phyloP scores from a whole-genome alignment of 1,140 invertebrate genomes.

The Bemisia tabaci region DNA sequence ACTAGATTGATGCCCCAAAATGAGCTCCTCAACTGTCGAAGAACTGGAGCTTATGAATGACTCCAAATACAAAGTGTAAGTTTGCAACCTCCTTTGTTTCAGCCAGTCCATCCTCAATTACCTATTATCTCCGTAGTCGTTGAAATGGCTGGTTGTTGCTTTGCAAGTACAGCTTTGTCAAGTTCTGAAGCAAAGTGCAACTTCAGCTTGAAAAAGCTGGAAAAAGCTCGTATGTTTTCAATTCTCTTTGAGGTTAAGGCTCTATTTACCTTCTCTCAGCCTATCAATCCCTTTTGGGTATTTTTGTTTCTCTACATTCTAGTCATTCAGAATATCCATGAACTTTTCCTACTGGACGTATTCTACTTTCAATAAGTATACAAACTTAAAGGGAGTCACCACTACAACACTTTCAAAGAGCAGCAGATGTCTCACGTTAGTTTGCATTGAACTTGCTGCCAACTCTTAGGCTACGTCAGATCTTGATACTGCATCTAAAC shows the following conservation, averaged over 20 bases:
- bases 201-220: neutral
- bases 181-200: neutral
- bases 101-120: neutral
- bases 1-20: neutral
- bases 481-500: too few relatives aligned
- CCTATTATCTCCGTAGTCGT: neutral
- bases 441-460: too few relatives aligned
- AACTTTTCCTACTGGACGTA: too few relatives aligned
- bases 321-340: too few relatives aligned
- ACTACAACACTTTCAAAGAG: too few relatives aligned
- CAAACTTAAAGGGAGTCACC: too few relatives aligned
- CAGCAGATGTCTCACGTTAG: too few relatives aligned
- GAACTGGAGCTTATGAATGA: constrained; percentile 60
- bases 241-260: constrained; percentile 4
- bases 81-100: constrained; percentile 13
- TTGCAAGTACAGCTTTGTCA: constrained; percentile 1
- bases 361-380: too few relatives aligned
- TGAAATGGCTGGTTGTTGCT: neutral
- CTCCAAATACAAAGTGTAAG: constrained; percentile 58
- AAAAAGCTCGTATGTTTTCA: neutral
- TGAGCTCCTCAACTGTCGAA: constrained; percentile 30
- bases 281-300: too few relatives aligned
- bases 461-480: too few relatives aligned
- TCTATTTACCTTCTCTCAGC: too few relatives aligned
- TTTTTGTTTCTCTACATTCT: too few relatives aligned